These are phyloP conservation scores for Drosophila sproati DNA, from an alignment of 1,140 invertebrate species.

Conservation along the genomic window DNA sequence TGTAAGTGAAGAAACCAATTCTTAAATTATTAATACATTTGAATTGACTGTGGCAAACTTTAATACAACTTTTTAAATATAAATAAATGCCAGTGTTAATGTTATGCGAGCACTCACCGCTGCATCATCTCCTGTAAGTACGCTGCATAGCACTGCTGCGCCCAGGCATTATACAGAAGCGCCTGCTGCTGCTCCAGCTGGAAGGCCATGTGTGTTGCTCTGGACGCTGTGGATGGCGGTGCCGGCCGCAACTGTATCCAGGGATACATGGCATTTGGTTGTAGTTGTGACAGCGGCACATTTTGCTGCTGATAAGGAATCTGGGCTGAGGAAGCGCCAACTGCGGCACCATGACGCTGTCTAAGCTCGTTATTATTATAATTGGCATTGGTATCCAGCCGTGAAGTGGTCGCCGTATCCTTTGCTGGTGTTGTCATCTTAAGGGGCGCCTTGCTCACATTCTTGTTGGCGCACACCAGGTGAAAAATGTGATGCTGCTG, in stretches of 20 bases:
- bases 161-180: conserved; percentile 85
- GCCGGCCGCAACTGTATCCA: conserved; percentile 42
- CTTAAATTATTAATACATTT: background rate
- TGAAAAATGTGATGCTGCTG: conserved; percentile 92
- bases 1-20: conserved; percentile 3
- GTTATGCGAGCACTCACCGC: conserved; percentile 85
- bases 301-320: conserved; percentile 45
- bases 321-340: conserved; percentile 18
- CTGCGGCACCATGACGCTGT: conserved; percentile 68
- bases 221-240: conserved; percentile 3
- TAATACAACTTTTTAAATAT: too few relatives aligned
- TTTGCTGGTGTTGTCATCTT: conserved; percentile 55
- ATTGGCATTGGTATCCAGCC: conserved; percentile 43
- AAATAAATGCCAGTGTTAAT: too few relatives aligned
- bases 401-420: conserved; percentile 19
- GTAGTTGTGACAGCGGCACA: conserved; percentile 26
- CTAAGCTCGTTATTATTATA: conserved; percentile 84
- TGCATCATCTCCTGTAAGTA: conserved; percentile 94
- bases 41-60: too few relatives aligned
- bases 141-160: conserved; percentile 94
- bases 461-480: conserved; percentile 89
- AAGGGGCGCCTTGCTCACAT: conserved; percentile 60
- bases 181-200: conserved; percentile 72
- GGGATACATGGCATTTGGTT: conserved; percentile 8
- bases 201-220: conserved; percentile 30